Conservation (phyloP, 2,888 invertebrate genomes). For the Watsonalla cultraria region DNA sequence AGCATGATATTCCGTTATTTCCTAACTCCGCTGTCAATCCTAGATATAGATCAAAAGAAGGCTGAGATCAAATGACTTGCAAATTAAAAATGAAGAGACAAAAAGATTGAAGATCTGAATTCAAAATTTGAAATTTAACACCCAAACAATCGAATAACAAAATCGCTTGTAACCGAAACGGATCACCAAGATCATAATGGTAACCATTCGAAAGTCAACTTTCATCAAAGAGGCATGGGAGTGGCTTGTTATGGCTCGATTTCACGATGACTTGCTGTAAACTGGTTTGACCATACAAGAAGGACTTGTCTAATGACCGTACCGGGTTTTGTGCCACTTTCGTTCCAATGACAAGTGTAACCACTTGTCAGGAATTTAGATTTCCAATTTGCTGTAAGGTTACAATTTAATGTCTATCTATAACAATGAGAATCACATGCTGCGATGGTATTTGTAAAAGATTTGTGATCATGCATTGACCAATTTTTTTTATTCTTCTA, state of each 20-base stretch:
- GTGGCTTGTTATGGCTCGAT: constrained; percentile 53
- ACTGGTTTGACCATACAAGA: constrained; percentile 53
- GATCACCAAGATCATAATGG: constrained; percentile 27
- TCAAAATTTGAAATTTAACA: background rate
- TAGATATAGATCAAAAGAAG: too few species aligned
- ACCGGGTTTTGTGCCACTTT: constrained; percentile 57
- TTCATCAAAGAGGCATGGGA: constrained; percentile 46
- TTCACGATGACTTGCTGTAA: constrained; percentile 63
- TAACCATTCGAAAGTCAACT: constrained; percentile 52
- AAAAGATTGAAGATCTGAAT: too few species aligned
- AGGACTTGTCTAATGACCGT: constrained; percentile 56
- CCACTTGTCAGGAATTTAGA: background rate
- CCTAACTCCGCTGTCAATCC: too few species aligned
- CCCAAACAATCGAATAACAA: background rate
- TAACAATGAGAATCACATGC: too few species aligned
- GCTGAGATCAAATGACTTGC: too few species aligned
- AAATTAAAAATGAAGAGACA: too few species aligned
- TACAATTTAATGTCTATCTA: too few species aligned
- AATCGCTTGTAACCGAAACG: background rate
- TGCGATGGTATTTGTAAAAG: too few species aligned
- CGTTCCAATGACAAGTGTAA: constrained; percentile 34
- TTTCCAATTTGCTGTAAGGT: background rate
- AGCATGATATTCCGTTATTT: too few species aligned
- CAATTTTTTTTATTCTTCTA: too few species aligned
- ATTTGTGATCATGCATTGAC: too few species aligned